These are phyloP conservation scores for Stomorhina lunata DNA, from an alignment of 2,888 invertebrate genomes.

Conservation along the genomic window DNA sequence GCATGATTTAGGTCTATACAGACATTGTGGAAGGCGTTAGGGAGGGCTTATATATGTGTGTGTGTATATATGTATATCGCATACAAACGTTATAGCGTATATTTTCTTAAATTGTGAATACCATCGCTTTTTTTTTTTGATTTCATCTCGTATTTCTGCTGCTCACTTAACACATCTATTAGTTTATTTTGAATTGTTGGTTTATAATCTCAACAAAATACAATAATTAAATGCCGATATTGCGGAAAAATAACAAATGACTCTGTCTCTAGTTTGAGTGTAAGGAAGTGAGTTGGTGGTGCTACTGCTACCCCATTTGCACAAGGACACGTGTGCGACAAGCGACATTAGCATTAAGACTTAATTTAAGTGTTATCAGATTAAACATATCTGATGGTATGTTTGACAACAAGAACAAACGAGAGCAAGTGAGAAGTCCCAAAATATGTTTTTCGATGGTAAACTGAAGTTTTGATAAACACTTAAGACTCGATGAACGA, in stretches of 20 bases:
- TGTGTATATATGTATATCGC: too few species aligned
- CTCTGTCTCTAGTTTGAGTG: background rate
- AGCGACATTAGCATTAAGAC: slow-evolving; percentile 77
- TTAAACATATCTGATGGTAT: slow-evolving; percentile 74
- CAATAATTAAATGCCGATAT: slow-evolving; percentile 78
- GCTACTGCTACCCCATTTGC: background rate
- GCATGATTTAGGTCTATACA: slow-evolving; percentile 53
- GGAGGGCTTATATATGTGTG: background rate
- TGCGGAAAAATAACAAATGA: slow-evolving; percentile 68
- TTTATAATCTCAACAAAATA: slow-evolving; percentile 73
- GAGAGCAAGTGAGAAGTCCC: background rate
- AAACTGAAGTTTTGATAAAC: background rate
- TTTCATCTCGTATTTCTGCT: background rate
- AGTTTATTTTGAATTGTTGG: slow-evolving; percentile 58
- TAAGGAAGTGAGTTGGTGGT: slow-evolving; percentile 17
- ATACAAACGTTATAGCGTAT: too few species aligned
- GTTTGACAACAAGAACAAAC: background rate
- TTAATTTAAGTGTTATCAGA: slow-evolving; percentile 78
- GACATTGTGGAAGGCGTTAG: slow-evolving; percentile 44
- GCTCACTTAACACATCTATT: slow-evolving; percentile 65
- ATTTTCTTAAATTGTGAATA: background rate
- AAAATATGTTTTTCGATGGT: slow-evolving; percentile 10
- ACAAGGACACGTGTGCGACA: slow-evolving; percentile 76
- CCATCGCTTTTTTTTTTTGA: slow-evolving; percentile 1
- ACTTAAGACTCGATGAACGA: background rate